Evolutionary conservation across 2,113 vertebrate genomes (phyloP), one percentile per base, ranked within the genome.

Genomic region (Recurvirostra avosetta): DNA sequence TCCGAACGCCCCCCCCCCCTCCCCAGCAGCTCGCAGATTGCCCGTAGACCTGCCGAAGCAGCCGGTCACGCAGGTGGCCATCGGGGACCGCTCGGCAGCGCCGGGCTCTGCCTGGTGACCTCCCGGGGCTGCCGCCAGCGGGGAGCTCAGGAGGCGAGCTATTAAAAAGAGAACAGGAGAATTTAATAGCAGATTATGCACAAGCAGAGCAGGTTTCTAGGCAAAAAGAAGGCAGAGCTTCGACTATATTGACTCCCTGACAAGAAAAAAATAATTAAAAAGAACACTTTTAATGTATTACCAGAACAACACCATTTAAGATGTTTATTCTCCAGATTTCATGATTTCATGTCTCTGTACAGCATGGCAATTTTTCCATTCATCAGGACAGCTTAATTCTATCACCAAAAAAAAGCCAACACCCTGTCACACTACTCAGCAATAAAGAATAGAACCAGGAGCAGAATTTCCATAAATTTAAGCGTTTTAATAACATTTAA

Each of bases 21-120:
- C 94, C 34, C 26, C 38, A 94, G 96, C 95, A 95, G 97, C 97
- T 98, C 97, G 95, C 97, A 96, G 97, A 98, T 89, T 96, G 98
- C 97, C 98, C 96, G 82, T 91, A 98, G 97, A 94, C 94, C 90
- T 94, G 94, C 96, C 23, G 29, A 93, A 96, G 97, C 97, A 93
- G 92, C 82, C 90, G n/a, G 98, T 85, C 97, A 94, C 66, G 88
- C 97, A 98, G 97, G 97, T 98, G 96, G 23, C 97, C 98, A 91
- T 74, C 96, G 96, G 96, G 96, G 98, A 97, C 95, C 88, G 92
- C 96, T 93, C 97, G 29, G 81, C 96, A 89, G 59, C 93, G 23
- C 97, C 23, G 36, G 56, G 88, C 94, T 81, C 61, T 19, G 88
- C 96, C 49, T 22, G 22, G 49, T 50, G 49, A 25, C 97, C 97